These are phyloP conservation scores for Gryllus bimaculatus DNA, from an alignment of 1,140 invertebrate genomes.

Conservation along the genomic window DNA sequence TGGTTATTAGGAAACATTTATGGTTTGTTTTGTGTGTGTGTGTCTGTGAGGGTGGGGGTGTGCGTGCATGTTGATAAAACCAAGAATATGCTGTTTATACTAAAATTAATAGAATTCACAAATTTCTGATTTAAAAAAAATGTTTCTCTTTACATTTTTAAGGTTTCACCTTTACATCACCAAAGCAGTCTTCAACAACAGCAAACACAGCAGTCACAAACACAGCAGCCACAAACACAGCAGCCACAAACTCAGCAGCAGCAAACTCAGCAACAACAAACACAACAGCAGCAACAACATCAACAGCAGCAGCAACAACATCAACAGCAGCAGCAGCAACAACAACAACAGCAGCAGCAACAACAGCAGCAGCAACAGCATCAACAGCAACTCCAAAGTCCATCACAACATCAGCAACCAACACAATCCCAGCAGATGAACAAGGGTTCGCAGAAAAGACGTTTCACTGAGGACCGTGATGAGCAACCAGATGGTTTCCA, in stretches of 20 bases:
- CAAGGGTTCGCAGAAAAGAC: constrained; percentile 12
- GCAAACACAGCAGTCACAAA: background rate
- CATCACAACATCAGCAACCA: background rate
- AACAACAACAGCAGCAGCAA: background rate
- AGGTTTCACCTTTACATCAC: constrained; percentile 3
- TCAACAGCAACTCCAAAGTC: constrained; percentile 6
- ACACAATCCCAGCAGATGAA: constrained; percentile 8
- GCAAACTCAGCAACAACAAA: background rate
- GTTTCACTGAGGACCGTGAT: constrained; percentile 15
- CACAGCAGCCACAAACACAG: background rate
- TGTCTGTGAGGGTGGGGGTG: too few relatives aligned
- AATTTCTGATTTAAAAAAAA: too few relatives aligned
- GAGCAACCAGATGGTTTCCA: constrained; percentile 9
- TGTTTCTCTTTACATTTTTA: background rate
- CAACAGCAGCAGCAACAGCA: constrained; percentile 7
- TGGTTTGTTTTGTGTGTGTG: too few relatives aligned
- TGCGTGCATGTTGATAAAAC: too few relatives aligned
- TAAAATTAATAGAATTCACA: too few relatives aligned
- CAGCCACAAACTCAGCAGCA: background rate
- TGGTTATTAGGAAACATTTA: too few relatives aligned
- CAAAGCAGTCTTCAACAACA: constrained; percentile 1
- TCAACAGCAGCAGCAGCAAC: constrained; percentile 6
- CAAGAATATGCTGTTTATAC: too few relatives aligned
- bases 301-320: constrained; percentile 8
- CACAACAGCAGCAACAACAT: background rate